phyloP scores from a whole-genome alignment of 2,797 vertebrate genomes.

The Halcyon badia region DNA sequence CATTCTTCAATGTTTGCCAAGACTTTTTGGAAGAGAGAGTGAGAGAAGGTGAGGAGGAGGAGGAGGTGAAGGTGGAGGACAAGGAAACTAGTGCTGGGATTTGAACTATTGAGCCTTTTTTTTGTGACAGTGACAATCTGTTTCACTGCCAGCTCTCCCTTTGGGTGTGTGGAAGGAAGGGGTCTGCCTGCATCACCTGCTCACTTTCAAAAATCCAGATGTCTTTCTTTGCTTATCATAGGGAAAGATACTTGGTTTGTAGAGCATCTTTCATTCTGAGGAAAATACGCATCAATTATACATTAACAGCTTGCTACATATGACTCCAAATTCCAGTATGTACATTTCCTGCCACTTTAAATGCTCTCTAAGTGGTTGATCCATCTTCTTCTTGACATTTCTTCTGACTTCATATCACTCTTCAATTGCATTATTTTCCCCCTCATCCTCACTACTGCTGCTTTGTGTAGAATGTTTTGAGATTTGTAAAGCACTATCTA shows the following conservation, averaged over 20 bases:
- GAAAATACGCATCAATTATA: not conserved
- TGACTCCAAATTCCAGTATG: not conserved
- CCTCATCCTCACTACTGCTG: not conserved
- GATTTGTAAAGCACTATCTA: conserved; percentile 31
- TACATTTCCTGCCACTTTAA: not conserved
- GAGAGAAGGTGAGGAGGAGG: not conserved
- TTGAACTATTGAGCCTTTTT: not conserved
- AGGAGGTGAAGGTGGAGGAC: not conserved
- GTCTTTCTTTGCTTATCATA: not conserved
- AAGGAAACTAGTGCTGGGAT: not conserved
- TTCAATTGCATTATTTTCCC: not conserved
- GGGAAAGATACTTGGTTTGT: not conserved
- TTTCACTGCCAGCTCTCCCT: not conserved
- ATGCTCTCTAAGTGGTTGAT: not conserved
- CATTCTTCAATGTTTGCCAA: not conserved
- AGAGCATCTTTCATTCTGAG: not conserved
- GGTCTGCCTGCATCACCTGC: not conserved
- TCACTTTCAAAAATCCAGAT: conserved; percentile 17
- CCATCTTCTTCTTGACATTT: not conserved
- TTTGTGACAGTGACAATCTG: not conserved
- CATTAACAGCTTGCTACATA: not conserved
- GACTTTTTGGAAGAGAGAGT: not conserved
- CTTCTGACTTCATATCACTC: not conserved
- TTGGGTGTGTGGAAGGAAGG: not conserved
- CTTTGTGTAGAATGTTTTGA: conserved; percentile 2